Percentiles rank a stretch among this genome's conserved stretches.
Evolutionary conservation across 35 echinoderm and acorn worm genomes (phyloP).

Genomic region (Holothuria glaberrima): DNA sequence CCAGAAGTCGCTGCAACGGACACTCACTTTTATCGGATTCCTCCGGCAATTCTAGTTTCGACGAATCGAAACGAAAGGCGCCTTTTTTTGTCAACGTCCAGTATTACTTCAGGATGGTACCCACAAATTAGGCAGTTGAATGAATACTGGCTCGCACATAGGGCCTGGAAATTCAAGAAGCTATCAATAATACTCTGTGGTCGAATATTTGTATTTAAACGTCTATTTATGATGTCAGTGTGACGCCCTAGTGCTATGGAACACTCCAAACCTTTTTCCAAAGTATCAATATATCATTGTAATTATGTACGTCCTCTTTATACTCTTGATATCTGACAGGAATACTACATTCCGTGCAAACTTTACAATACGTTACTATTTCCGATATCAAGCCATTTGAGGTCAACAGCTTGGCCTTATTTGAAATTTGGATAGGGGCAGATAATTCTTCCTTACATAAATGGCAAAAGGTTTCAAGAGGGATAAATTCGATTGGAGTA

Average conservation of each 20-base stretch:
- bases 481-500: background rate
- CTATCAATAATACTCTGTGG: constrained; percentile 42
- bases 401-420: constrained; percentile 7
- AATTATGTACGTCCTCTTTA: constrained; percentile 25
- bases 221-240: constrained; percentile 24
- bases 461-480: too few relatives aligned
- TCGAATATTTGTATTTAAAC: background rate
- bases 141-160: background rate
- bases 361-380: constrained; percentile 16
- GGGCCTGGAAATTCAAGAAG: constrained; percentile 32
- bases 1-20: constrained; percentile 27
- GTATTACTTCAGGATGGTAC: constrained; percentile 6
- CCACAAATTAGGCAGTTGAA: constrained; percentile 45
- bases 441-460: background rate
- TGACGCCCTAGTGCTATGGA: constrained; percentile 18
- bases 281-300: background rate
- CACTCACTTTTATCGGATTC: constrained; percentile 27
- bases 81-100: constrained; percentile 48
- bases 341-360: background rate
- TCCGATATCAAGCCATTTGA: background rate
- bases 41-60: background rate
- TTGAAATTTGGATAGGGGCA: background rate
- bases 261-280: constrained; percentile 45
- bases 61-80: constrained; percentile 25
- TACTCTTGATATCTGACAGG: constrained; percentile 13